These are phyloP conservation scores for Stegana nigrithorax DNA, from an alignment of 2,888 invertebrate species.

Conservation along the genomic window DNA sequence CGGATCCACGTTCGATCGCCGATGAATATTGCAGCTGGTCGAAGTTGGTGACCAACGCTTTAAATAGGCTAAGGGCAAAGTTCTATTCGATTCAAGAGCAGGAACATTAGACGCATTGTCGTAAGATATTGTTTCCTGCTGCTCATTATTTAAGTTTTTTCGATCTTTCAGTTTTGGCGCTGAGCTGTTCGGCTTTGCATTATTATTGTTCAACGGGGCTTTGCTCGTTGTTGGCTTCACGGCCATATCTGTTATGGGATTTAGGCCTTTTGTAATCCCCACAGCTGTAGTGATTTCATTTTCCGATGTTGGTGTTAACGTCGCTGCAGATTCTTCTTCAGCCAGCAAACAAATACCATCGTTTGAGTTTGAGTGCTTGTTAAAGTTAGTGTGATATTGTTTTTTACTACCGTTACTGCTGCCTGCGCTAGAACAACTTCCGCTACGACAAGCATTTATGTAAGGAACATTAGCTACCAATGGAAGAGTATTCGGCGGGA, in stretches of 20 bases:
- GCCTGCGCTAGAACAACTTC: slow-evolving; percentile 54
- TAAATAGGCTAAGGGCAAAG: slow-evolving; percentile 35
- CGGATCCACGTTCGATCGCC: slow-evolving; percentile 67
- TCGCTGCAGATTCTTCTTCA: slow-evolving; percentile 62
- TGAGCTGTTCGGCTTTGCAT: slow-evolving; percentile 20
- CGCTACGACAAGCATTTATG: slow-evolving; percentile 50
- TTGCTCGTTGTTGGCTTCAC: slow-evolving; percentile 4
- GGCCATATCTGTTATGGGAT: slow-evolving; percentile 43
- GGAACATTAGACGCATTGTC: slow-evolving; percentile 61
- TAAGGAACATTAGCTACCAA: slow-evolving; percentile 46
- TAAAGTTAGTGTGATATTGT: slow-evolving; percentile 61
- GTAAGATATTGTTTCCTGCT: too few relatives aligned
- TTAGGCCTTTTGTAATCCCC: slow-evolving; percentile 55
- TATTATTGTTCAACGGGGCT: slow-evolving; percentile 21
- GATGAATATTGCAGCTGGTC: slow-evolving; percentile 50
- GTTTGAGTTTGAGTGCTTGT: slow-evolving; percentile 61
- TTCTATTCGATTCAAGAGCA: too few relatives aligned
- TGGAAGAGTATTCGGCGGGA: slow-evolving; percentile 54
- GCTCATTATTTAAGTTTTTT: slow-evolving; percentile 31
- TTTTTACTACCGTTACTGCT: slow-evolving; percentile 55
- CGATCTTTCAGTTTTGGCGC: not conserved
- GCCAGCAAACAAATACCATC: slow-evolving; percentile 62
- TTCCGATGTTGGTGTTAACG: slow-evolving; percentile 61
- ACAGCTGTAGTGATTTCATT: slow-evolving; percentile 49
- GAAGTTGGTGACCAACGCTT: slow-evolving; percentile 20